A percentile compares a stretch with the other conserved stretches of the same genome.
These are phyloP conservation scores for Sphaerophoria rueppellii DNA, from an alignment of 2,888 invertebrate genomes.

Conservation along the genomic window DNA sequence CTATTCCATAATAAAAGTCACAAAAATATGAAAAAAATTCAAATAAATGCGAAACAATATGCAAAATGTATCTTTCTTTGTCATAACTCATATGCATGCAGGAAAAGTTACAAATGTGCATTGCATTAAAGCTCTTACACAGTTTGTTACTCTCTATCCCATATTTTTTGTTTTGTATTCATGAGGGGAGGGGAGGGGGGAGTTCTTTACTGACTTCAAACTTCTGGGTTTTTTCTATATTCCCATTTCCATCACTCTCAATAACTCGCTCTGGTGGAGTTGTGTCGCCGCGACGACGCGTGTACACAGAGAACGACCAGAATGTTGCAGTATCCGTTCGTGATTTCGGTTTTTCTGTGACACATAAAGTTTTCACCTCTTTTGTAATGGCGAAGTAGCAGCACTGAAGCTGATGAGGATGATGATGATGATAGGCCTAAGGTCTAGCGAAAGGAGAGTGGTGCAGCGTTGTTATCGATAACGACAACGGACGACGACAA, in stretches of 20 bases:
- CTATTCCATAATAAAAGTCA: conserved; percentile 62
- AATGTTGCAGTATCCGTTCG: conserved; percentile 12
- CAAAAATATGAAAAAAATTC: conserved; percentile 60
- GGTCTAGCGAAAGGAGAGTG: too few relatives aligned
- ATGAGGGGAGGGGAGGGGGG: background rate
- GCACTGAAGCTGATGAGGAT: background rate
- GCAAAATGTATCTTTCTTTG: conserved; percentile 38
- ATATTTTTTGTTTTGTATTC: conserved; percentile 8
- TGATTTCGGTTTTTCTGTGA: conserved; percentile 38
- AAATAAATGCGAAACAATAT: conserved; percentile 1
- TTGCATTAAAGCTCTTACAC: conserved; percentile 40
- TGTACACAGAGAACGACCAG: background rate
- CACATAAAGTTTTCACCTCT: conserved; percentile 45
- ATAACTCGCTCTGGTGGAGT: background rate
- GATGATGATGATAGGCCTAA: too few relatives aligned
- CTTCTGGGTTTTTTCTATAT: background rate
- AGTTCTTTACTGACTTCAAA: conserved; percentile 5
- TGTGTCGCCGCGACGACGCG: background rate
- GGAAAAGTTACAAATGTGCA: conserved; percentile 46
- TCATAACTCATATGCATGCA: background rate
- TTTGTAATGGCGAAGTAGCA: conserved; percentile 11
- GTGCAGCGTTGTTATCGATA: conserved; percentile 53
- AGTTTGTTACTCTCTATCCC: conserved; percentile 12
- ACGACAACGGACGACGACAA: background rate
- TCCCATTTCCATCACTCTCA: background rate